Base-by-base conservation (phyloP, 1,140 invertebrate species). In the Drosophila busckii region DNA sequence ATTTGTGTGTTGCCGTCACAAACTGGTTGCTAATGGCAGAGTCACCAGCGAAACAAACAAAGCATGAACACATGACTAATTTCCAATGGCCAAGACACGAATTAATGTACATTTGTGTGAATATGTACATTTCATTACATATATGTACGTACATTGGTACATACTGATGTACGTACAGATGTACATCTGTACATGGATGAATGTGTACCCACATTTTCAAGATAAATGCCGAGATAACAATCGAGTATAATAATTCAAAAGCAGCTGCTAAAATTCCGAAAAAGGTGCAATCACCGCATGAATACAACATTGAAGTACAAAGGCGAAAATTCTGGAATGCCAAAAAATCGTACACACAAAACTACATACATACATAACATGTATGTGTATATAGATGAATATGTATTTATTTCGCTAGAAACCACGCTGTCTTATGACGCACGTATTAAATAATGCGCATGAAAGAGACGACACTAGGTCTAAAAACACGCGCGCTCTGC, bases 281-380 rank as follows among this genome's bases (percentile, higher is more conserved):
- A 48, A 63, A 37, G 53, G 46, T 42, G 46, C 20, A 58, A 56
- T 5, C 3, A 70, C 42, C 52, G 29, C 58, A 67, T 64, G 40
- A 19, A 60, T 50, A 50, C 67, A 49, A 29, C 62, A 61, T 38
- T 59, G 56, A 65, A 41, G 48, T 22, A 71, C 63, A 75, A 73
- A 64, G 63, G 28, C 53, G 73, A 80, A 80, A 65, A 65, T 80
- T 80, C 73, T 80, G 69, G 73, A 80, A 78, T 34, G 49, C 49
- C 42, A 23, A 50, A 52, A 6, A 62, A 15, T 20, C 25, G 40
- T 38, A 54, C 48, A 56, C 40, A 40, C 48, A 29, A 37, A 34
- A 22, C 8, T 15, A 46, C 17, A 8, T 5, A 31, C 6, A n/a
- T 29, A 22, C 13, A 41, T 3, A 7, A 6, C 15, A 16, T 37